phyloP scores from a whole-genome alignment of 2,797 vertebrate species.

The Parambassis ranga region DNA sequence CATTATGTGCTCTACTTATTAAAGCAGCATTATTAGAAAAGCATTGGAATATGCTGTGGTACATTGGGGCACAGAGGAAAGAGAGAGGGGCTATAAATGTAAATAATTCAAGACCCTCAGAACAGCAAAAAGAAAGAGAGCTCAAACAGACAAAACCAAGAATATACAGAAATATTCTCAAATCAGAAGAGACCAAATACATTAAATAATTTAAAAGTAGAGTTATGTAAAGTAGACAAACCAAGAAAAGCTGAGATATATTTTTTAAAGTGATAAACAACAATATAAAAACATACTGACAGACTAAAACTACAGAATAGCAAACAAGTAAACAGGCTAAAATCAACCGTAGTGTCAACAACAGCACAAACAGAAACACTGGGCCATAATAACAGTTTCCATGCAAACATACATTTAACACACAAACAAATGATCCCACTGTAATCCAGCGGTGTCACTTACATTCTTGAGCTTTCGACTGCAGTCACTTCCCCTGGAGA shows the following conservation, averaged over 20 bases:
- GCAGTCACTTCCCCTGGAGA: slow-evolving; percentile 68
- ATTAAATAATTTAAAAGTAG: neutral
- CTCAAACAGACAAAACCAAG: neutral
- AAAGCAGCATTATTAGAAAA: slow-evolving; percentile 49
- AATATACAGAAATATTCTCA: neutral
- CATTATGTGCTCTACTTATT: slow-evolving; percentile 37
- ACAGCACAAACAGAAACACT: slow-evolving; percentile 27
- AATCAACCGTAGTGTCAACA: neutral
- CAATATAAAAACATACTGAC: no score
- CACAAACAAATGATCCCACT: slow-evolving; percentile 42
- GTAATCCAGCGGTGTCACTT: slow-evolving; percentile 53
- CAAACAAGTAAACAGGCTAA: no score
- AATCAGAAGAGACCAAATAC: neutral
- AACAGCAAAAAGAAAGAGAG: neutral
- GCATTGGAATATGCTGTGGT: neutral
- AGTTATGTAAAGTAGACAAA: neutral
- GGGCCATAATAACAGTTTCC: slow-evolving; percentile 32
- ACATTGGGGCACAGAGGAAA: neutral
- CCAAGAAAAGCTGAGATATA: no score
- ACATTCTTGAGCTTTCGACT: slow-evolving; percentile 77
- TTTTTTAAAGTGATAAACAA: no score
- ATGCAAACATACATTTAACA: slow-evolving; percentile 45
- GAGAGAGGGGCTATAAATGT: neutral
- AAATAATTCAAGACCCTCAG: neutral
- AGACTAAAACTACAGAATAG: no score